These are phyloP conservation scores for Anser cygnoides DNA, from an alignment of 2,113 vertebrate genomes.

Conservation along the genomic window DNA sequence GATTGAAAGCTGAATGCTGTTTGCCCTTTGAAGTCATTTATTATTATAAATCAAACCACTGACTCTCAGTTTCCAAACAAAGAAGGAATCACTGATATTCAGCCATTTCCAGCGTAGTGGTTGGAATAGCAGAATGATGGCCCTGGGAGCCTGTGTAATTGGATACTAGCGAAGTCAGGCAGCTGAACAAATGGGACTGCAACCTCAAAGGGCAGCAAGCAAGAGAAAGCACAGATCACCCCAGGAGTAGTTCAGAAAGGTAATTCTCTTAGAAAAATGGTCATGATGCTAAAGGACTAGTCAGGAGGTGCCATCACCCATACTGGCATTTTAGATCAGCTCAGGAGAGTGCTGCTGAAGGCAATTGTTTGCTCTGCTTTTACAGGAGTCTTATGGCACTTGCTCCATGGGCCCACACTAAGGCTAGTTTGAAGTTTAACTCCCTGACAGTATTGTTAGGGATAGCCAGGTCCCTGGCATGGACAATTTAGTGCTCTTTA, in stretches of 20 bases:
- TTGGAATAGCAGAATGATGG: neutral
- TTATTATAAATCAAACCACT: neutral
- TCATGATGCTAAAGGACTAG: neutral
- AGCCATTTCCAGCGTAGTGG: neutral
- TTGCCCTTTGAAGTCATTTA: neutral
- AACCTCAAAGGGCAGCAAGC: neutral
- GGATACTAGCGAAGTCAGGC: neutral
- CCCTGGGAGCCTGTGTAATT: neutral
- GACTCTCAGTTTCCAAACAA: neutral
- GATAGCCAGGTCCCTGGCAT: neutral
- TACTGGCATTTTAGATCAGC: neutral
- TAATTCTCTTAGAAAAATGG: neutral
- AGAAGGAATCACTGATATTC: neutral
- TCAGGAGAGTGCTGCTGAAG: neutral
- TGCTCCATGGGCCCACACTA: accelerated
- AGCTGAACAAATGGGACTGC: neutral
- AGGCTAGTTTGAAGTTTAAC: neutral
- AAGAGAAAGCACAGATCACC: neutral
- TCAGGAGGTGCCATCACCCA: neutral
- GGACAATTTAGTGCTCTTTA: neutral
- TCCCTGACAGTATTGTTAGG: neutral
- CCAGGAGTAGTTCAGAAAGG: neutral
- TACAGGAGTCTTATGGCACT: accelerated
- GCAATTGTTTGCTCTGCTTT: neutral
- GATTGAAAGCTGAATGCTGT: neutral